phyloP scores from a whole-genome alignment of 2,888 invertebrate genomes.

The Polyommatus iphigenia region DNA sequence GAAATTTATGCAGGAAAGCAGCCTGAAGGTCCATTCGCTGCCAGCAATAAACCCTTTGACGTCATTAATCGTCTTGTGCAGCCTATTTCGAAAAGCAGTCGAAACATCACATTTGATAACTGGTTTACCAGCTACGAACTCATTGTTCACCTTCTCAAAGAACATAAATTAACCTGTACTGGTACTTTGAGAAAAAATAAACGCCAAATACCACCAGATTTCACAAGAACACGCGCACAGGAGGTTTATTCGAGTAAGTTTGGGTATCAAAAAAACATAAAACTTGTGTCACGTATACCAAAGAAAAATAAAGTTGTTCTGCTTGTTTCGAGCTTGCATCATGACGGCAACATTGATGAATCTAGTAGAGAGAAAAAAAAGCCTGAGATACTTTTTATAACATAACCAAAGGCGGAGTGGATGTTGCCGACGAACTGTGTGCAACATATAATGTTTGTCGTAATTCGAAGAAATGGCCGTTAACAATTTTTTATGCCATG shows the following conservation, averaged over 20 bases:
- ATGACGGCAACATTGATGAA: conserved; percentile 1
- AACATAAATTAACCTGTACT: conserved; percentile 39
- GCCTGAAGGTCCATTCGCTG: conserved; percentile 36
- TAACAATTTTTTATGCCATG: conserved; percentile 23
- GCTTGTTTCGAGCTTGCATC: neutral
- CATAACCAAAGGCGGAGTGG: neutral
- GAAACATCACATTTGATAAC: conserved; percentile 36
- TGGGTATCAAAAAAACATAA: conserved; percentile 27
- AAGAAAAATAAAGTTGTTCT: conserved; percentile 17
- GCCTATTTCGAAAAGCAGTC: conserved; percentile 33
- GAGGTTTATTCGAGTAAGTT: conserved; percentile 31
- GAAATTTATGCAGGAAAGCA: conserved; percentile 43
- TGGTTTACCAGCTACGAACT: conserved; percentile 31
- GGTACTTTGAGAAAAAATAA: conserved; percentile 42
- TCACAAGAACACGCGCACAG: conserved; percentile 31
- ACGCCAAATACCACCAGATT: conserved; percentile 36
- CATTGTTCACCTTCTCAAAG: conserved; percentile 31
- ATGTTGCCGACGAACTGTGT: conserved; percentile 29
- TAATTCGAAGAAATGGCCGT: conserved; percentile 31
- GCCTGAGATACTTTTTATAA: neutral
- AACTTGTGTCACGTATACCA: conserved; percentile 36
- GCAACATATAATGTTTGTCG: conserved; percentile 30
- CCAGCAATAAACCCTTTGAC: conserved; percentile 37
- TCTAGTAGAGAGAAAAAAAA: conserved; percentile 14
- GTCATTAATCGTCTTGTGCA: conserved; percentile 36